These are phyloP conservation scores for Halcyon malimbica DNA, from an alignment of 2,113 vertebrate species.

Conservation along the genomic window DNA sequence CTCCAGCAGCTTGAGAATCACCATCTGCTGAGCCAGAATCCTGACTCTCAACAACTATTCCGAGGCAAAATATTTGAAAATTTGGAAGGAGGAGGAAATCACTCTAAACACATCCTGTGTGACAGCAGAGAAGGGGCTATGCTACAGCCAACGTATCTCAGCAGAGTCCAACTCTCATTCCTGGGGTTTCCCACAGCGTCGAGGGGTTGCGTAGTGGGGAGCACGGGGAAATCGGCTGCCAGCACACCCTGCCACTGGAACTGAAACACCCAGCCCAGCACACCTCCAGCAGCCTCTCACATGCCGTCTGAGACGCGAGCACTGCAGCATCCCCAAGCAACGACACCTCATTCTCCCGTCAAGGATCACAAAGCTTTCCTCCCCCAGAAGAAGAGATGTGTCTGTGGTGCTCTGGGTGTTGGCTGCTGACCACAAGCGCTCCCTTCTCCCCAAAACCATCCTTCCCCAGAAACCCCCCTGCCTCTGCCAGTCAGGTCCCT, in stretches of 20 bases:
- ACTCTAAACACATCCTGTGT: neutral
- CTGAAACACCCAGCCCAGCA: neutral
- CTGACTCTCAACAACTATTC: neutral
- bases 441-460: neutral
- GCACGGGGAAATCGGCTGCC: neutral
- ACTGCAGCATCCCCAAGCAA: neutral
- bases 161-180: neutral
- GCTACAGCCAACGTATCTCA: neutral
- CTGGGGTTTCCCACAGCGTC: accelerated
- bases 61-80: neutral
- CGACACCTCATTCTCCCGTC: neutral
- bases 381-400: neutral
- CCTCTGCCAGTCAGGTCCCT: neutral
- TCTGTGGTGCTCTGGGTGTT: neutral
- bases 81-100: neutral
- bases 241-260: neutral
- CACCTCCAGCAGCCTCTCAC: neutral
- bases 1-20: neutral
- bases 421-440: neutral
- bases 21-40: neutral
- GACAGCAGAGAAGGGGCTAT: neutral
- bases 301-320: neutral
- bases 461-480: accelerated
- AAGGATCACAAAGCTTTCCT: neutral
- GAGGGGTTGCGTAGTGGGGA: neutral